Evolutionary conservation across 2,888 invertebrate species (phyloP), one percentile per base, ranked within the genome.

Genomic region (Meandrusa payeni): DNA sequence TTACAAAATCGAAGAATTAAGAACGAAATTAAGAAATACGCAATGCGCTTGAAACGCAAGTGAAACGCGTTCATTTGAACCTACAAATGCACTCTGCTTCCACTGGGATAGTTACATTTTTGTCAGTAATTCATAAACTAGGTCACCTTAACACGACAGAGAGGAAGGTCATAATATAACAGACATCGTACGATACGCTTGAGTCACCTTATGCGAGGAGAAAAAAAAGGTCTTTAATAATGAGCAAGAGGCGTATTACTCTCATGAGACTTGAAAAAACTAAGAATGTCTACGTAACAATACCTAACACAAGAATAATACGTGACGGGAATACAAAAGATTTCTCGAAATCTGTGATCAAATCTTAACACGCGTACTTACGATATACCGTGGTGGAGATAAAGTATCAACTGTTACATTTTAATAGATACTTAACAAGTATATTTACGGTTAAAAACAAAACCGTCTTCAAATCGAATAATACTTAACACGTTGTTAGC

Each of bases 251-350:
- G 22, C 17, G 15, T 22, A 32, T 39, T 22, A 22, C 39, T 44
- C 39, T 39, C 39, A 15, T 38, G 39, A 44, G 44, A 44, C 37
- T 43, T 37, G 31, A 43, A 31, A 32, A 42, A 37, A 43, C 24
- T 43, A 11, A 31, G 19, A 36, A 31, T 37, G 37, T 17, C 31
- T 38, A 19, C 31, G 19, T 28, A 34, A 37, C 43, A 43, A 43
- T 26, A 31, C 24, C 31, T 32, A 37, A 43, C 31, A 37, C 20
- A 32, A 31, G 31, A 37, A 9, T 24, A 38, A 37, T 48, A 44
- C 44, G 46, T 48, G 48, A 40, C 33, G 24, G 5, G n/a, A 20
- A 43, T 32, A 43, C 31, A 43, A 43, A 43, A 32, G 31, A 7
- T 19, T 13, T 26, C 43, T 6, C 7, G 37, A 32, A 24, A 31